Evolutionary conservation across 2,113 vertebrate genomes (phyloP), one percentile per base, ranked within the genome.

Genomic region (Stercorarius parasiticus): DNA sequence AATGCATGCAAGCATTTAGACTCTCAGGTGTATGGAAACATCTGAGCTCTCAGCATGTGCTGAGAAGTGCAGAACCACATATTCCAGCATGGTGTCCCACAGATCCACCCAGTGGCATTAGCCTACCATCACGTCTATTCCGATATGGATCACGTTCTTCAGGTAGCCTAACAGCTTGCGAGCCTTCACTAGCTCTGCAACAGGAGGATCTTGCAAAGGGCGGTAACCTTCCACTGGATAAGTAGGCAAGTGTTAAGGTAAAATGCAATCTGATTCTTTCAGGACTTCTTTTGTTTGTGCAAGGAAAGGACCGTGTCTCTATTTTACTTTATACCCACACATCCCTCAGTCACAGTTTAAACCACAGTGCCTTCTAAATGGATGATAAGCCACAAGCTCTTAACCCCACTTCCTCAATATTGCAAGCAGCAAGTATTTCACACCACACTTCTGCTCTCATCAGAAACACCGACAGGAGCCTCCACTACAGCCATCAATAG

Each of bases 221-320:
- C 96, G 97, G 98, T 99, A 99, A 17, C 99, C 99, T 6, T 99
- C 98, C 86, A 99, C 98, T 15, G 99, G 99, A 97, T 99, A 99
- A 67, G 99, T 99, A 96, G 74, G 82, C 43, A 77, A 43, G 27
- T 36, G 98, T 99, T 97, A 99, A 99, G 98, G 97, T 94, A 86
- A 90, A 94, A 97, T 13, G 43, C 40, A 95, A 43, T 43, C 52
- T 74, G 74, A 78, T 69, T 42, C 53, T 91, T 58, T 29, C 29
- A 49, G 67, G 38, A 36, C 30, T 58, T 56, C 66, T 40, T 85
- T 69, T 59, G 61, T 70, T 50, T 59, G 32, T 86, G 67, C 78
- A 92, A 93, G 38, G 23, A 65, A 67, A 77, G 66, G 45, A 40
- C 30, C 13, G 15, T 11, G 16, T 58, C 52, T 64, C 55, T 52